Evolutionary conservation across 1,140 invertebrate species (phyloP).

Genomic region (Conus ventricosus): DNA sequence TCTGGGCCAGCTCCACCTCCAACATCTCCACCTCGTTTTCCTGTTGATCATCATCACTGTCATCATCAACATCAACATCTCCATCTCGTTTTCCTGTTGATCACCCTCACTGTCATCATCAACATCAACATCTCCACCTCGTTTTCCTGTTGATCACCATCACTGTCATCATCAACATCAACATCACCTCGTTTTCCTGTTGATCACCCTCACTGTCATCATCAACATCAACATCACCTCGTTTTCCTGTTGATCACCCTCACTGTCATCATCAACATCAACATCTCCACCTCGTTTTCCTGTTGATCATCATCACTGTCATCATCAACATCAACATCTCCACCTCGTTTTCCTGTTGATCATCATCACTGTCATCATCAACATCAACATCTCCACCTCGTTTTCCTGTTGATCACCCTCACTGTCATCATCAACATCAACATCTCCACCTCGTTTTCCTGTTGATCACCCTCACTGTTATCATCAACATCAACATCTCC

Average conservation of each 20-base stretch:
- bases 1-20: slow-evolving; percentile 74
- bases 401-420: too few species aligned
- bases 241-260: too few species aligned
- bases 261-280: background rate
- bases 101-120: background rate
- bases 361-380: background rate
- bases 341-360: slow-evolving; percentile 71
- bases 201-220: background rate
- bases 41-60: slow-evolving; percentile 51
- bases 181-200: slow-evolving; percentile 71
- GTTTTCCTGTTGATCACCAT: too few species aligned
- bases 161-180: slow-evolving; percentile 43
- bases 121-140: background rate
- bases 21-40: slow-evolving; percentile 70
- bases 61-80: background rate
- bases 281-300: background rate
- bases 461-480: too few species aligned
- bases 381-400: background rate
- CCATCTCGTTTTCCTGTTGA: background rate
- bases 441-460: too few species aligned
- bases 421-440: background rate
- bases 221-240: background rate
- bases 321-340: slow-evolving; percentile 47
- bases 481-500: slow-evolving; percentile 49
- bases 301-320: too few species aligned